Conservation (phyloP, 2,888 invertebrate species). For the Drosophila paramelanica region DNA sequence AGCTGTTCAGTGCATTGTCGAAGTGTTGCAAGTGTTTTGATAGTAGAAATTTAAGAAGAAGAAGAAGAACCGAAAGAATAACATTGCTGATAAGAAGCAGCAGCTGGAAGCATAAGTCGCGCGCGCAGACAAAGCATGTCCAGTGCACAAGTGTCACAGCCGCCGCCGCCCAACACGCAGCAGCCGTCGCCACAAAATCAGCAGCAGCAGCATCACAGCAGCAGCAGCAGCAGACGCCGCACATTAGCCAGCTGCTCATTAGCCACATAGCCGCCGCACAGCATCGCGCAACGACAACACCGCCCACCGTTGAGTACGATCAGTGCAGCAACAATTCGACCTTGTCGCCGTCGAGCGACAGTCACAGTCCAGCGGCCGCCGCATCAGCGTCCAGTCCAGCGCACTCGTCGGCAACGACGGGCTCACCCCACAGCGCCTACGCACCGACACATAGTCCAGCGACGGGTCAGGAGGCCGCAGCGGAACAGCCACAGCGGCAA, state of each 20-base stretch:
- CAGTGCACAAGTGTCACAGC: constrained; percentile 84
- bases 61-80: constrained; percentile 1
- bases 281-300: constrained; percentile 53
- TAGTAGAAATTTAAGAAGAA: neutral
- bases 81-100: constrained; percentile 7
- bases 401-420: constrained; percentile 74
- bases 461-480: constrained; percentile 19
- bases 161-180: constrained; percentile 70
- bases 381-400: constrained; percentile 72
- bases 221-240: constrained; percentile 72
- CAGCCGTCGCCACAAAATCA: constrained; percentile 68
- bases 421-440: constrained; percentile 81
- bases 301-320: constrained; percentile 78
- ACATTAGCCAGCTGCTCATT: constrained; percentile 82
- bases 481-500: constrained; percentile 38
- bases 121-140: constrained; percentile 80
- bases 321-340: constrained; percentile 80
- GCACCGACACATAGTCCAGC: constrained; percentile 72
- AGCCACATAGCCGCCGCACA: constrained; percentile 81
- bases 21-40: constrained; percentile 23
- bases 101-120: constrained; percentile 4
- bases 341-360: constrained; percentile 65
- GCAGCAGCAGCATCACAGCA: constrained; percentile 43
- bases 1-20: constrained; percentile 4
- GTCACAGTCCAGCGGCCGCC: constrained; percentile 63